Evolutionary conservation across 2,888 invertebrate genomes (phyloP), one percentile per base, ranked within the genome.

Genomic region (Mesorhabditis spiculigera): DNA sequence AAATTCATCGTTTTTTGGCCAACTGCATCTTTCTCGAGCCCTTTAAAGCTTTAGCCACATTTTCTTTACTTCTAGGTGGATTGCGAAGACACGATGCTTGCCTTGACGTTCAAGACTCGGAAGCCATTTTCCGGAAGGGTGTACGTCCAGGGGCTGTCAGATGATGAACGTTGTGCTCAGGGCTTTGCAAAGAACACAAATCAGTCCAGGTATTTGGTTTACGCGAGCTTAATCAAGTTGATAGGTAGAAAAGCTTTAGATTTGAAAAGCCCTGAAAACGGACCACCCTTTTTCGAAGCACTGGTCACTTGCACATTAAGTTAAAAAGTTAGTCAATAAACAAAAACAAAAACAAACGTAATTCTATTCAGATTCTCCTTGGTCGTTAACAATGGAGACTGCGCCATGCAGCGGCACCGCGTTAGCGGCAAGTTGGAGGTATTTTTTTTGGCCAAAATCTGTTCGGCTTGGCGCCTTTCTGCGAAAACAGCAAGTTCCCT

Each of bases 81-180:
- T 63, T 79, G 81, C 66, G 79, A 82, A 66, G 82, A 83, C 68
- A 78, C 77, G 0, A 74, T 82, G 78, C 77, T 83, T 13, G 77
- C 82, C 4, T 67, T 83, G 58, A 83, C 84, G 5, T 83, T 83
- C 73, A 83, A 77, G 63, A 84, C 83, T 10, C 79, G 81, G 70
- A 83, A 83, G 65, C 81, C 83, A 8, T 83, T 83, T 70, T 82
- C 83, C 5, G 83, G 83, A n/a, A 73, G 83, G 28, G 78, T 83
- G 28, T 81, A 79, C 65, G 81, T 81, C 43, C 76, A 82, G 67
- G 83, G 83, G 44, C 69, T 82, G 61, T 83, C 83, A 8, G 83
- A 83, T 61, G 84, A 83, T 68, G 79, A 81, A 16, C 68, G 80
- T 3, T 83, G 83, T 67, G 68, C 77, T 44, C 68, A 79, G 16